phyloP scores from a whole-genome alignment of 1,140 invertebrate species.

The Teleogryllus occipitalis region DNA sequence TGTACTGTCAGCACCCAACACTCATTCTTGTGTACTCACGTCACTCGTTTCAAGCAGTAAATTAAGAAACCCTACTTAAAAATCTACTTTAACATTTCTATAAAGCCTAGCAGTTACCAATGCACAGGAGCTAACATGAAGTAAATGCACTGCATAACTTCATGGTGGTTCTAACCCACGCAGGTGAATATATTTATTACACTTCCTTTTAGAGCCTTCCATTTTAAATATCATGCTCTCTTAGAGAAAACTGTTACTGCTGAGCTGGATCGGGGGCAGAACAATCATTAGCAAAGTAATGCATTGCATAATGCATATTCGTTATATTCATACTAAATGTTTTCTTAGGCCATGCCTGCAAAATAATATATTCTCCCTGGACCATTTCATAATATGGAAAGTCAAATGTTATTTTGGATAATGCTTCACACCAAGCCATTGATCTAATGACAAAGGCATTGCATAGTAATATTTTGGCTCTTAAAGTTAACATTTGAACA shows the following conservation, averaged over 20 bases:
- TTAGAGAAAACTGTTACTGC: slow-evolving; percentile 12
- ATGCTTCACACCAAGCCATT: neutral
- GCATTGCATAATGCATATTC: neutral
- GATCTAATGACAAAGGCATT: neutral
- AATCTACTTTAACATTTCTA: slow-evolving; percentile 6
- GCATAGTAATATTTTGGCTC: neutral
- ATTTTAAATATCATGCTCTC: slow-evolving; percentile 16
- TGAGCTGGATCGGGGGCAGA: neutral
- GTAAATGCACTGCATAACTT: neutral
- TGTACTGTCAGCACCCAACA: neutral
- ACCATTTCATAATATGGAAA: slow-evolving; percentile 5
- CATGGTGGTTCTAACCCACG: neutral
- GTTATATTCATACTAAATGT: neutral
- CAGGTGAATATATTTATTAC: slow-evolving; percentile 15
- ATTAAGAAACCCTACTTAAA: slow-evolving; percentile 2
- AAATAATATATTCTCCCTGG: neutral
- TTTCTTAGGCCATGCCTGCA: neutral
- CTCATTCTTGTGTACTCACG: neutral
- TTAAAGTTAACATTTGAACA: neutral
- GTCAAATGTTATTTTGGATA: neutral
- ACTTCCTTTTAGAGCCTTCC: slow-evolving; percentile 20
- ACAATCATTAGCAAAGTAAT: neutral
- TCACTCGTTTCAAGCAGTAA: neutral
- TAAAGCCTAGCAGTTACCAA: neutral
- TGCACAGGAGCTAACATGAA: neutral